Conservation (phyloP, 2,113 vertebrate genomes). For the Polypterus senegalus region DNA sequence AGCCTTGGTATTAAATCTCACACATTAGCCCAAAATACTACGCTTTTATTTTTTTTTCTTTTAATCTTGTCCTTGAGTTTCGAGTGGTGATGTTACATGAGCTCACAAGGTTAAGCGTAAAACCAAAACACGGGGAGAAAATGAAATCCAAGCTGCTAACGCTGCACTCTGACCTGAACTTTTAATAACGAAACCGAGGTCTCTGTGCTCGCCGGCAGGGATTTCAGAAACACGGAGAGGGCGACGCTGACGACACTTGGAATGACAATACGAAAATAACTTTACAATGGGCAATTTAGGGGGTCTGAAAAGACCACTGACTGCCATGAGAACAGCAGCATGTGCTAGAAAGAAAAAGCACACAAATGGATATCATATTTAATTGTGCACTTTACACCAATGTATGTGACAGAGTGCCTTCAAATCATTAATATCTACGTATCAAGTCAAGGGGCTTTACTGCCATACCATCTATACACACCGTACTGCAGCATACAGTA, state of each 20-base stretch:
- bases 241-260: too few species aligned
- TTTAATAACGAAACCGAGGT: neutral
- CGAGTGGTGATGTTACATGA: conserved; percentile 26
- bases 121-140: conserved; percentile 35
- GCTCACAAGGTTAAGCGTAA: conserved; percentile 24
- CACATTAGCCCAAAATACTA: conserved; percentile 11
- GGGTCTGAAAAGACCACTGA: neutral
- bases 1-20: conserved; percentile 57
- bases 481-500: too few species aligned
- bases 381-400: too few species aligned
- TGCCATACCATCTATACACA: too few species aligned
- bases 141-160: conserved; percentile 26
- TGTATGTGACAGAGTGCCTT: too few species aligned
- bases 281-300: neutral
- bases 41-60: conserved; percentile 21
- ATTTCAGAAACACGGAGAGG: too few species aligned
- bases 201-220: neutral
- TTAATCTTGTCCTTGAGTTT: conserved; percentile 45
- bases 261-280: too few species aligned
- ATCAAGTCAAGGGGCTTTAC: too few species aligned
- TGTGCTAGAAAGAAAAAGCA: neutral
- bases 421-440: too few species aligned
- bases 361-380: neutral
- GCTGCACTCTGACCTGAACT: conserved; percentile 1
- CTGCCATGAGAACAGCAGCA: neutral